A percentile compares a stretch with the other conserved stretches of the same genome.
Conservation (phyloP, 2,797 vertebrate species). For the Gambelia wislizenii region DNA sequence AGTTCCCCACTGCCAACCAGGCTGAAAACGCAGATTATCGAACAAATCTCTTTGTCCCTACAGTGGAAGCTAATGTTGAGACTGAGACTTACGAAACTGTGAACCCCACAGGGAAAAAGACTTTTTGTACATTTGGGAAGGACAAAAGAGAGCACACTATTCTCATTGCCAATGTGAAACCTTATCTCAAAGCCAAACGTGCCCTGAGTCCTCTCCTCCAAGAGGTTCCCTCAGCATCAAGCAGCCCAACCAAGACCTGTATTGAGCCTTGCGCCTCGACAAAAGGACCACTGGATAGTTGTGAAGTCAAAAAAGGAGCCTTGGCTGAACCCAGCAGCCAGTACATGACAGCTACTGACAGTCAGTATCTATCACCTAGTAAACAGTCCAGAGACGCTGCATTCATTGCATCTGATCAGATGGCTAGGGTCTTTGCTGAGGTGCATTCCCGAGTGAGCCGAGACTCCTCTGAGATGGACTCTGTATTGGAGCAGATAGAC, state of each 20-base stretch:
- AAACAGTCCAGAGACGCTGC: constrained; percentile 92
- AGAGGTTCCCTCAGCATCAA: constrained; percentile 95
- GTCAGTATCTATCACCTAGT: constrained; percentile 89
- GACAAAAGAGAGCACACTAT: constrained; percentile 99
- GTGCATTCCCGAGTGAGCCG: constrained; percentile 93
- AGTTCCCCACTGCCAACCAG: constrained; percentile 94
- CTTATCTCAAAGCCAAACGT: constrained; percentile 99
- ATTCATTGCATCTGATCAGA: constrained; percentile 89
- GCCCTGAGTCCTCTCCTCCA: constrained; percentile 98
- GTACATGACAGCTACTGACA: constrained; percentile 85
- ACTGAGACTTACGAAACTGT: constrained; percentile 96
- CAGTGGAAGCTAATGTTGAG: constrained; percentile 94
- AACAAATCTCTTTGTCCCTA: constrained; percentile 98
- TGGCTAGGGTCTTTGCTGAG: constrained; percentile 95
- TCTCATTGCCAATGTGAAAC: constrained; percentile 99
- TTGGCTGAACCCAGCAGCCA: constrained; percentile 92
- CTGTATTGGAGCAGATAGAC: constrained; percentile 89
- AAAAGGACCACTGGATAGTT: constrained; percentile 93
- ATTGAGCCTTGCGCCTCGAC: constrained; percentile 89
- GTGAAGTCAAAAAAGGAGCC: constrained; percentile 92
- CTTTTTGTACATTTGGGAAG: constrained; percentile 99
- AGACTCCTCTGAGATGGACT: constrained; percentile 92
- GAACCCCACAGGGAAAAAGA: constrained; percentile 98
- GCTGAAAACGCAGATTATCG: constrained; percentile 98
- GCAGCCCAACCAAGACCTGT: constrained; percentile 94